These are phyloP conservation scores for Oxytorus armatus DNA, from an alignment of 2,888 invertebrate genomes.

Conservation along the genomic window DNA sequence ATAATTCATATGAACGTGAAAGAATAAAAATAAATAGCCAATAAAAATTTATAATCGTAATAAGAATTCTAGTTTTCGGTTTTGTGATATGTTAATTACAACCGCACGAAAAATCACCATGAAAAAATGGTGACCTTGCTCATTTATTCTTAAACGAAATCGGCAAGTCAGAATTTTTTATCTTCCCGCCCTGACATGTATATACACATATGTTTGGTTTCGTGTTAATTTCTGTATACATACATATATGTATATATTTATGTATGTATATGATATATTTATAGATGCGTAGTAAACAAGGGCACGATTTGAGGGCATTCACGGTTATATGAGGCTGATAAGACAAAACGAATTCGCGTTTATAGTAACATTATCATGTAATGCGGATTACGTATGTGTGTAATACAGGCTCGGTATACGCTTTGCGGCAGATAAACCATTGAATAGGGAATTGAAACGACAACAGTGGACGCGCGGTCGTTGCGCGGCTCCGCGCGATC, in stretches of 20 bases:
- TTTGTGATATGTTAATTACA: conserved; percentile 2
- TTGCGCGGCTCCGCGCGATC: no score
- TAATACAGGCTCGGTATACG: neutral
- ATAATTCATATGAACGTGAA: no score
- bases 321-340: conserved; percentile 71
- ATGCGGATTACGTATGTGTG: conserved; percentile 69
- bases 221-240: conserved; percentile 3
- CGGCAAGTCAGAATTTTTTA: conserved; percentile 68
- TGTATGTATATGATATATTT: conserved; percentile 63
- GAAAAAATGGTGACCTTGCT: conserved; percentile 72
- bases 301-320: conserved; percentile 75
- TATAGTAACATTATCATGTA: conserved; percentile 62
- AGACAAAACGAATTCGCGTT: conserved; percentile 70
- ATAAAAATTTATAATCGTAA: no score
- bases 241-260: neutral
- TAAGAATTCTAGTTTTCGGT: neutral
- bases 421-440: conserved; percentile 22
- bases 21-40: no score
- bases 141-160: conserved; percentile 76
- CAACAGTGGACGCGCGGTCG: no score
- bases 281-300: conserved; percentile 80
- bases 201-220: neutral
- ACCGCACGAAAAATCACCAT: conserved; percentile 27
- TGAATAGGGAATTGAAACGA: neutral
- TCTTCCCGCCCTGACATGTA: no score